Base-by-base conservation (phyloP, 2,113 vertebrate species). In the Collichthys lucidus region DNA sequence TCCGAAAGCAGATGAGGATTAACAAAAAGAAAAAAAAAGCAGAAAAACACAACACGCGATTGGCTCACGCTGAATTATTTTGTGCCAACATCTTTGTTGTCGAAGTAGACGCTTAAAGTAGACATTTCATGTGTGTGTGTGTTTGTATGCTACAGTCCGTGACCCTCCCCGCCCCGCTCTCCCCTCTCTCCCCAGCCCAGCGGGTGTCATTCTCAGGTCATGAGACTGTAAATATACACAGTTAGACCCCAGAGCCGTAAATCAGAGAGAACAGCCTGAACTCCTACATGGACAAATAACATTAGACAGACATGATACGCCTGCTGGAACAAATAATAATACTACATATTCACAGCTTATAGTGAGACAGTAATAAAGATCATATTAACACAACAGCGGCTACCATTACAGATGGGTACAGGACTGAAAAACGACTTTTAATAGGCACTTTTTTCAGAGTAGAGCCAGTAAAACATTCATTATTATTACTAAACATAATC, bases 221-320 rank as follows among this genome's bases (percentile, higher is more conserved):
- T 94, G 95, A 96, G 96, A 97, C 96, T 98, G 97, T 98, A 98
- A 98, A 98, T 98, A 98, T 96, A 97, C 96, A 96, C 90, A 92
- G 94, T 69, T 78, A 91, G 94, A 95, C 94, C 79, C 95, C 94
- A 83, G 89, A 93, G 93, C 89, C 95, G 96, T 98, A 98, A 97
- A 98, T 98, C 96, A 96, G 69, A 76, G 80, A 1, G 52, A 85
- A 89, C 94, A 95, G 86, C 56, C 75, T 66, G 94, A 94, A 90
- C 94, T 92, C 96, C 86, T 84, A 64, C 82, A 79, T 11, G 53
- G 67, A 76, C 71, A 75, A 74, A 91, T 78, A 90, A 87, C 84
- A 87, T 24, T 53, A 85, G 86, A 71, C 80, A 79, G 80, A 90
- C 84, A 70, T 24, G 74, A 81, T 56, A 77, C 64, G 79, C 49